Conservation (phyloP, 2,797 vertebrate genomes). For the Syndactyla subalaris region DNA sequence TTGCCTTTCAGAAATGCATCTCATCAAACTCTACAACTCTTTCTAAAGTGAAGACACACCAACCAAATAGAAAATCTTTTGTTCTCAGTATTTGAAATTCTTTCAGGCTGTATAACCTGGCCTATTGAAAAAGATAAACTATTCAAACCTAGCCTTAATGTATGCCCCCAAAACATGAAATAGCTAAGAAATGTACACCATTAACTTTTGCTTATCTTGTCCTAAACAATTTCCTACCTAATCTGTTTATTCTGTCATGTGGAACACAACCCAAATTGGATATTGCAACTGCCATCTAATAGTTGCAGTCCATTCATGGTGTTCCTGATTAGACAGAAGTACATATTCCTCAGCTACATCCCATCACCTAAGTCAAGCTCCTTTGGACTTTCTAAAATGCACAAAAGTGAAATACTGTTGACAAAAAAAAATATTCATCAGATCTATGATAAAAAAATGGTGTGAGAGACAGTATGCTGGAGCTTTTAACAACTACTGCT, state of each 20-base stretch:
- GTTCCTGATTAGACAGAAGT: background rate
- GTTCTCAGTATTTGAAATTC: background rate
- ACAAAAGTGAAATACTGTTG: background rate
- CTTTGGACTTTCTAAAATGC: background rate
- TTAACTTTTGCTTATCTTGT: background rate
- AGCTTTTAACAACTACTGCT: background rate
- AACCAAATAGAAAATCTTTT: background rate
- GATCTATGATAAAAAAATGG: background rate
- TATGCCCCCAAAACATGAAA: background rate
- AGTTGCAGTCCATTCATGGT: background rate
- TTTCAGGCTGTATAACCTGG: background rate
- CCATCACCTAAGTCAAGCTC: background rate
- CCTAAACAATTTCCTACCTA: background rate
- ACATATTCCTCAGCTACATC: background rate
- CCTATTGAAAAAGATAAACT: background rate
- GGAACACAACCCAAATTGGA: background rate
- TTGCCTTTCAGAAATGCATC: background rate
- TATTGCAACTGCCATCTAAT: background rate
- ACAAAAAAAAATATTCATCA: background rate
- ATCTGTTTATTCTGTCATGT: background rate
- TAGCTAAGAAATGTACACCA: fast-evolving
- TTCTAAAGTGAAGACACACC: background rate
- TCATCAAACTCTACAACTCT: background rate
- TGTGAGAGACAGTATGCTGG: background rate
- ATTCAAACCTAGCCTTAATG: background rate